Evolutionary conservation across 2,888 invertebrate genomes (phyloP), one percentile per base, ranked within the genome.

Genomic region (Trissolcus brochymenae): DNA sequence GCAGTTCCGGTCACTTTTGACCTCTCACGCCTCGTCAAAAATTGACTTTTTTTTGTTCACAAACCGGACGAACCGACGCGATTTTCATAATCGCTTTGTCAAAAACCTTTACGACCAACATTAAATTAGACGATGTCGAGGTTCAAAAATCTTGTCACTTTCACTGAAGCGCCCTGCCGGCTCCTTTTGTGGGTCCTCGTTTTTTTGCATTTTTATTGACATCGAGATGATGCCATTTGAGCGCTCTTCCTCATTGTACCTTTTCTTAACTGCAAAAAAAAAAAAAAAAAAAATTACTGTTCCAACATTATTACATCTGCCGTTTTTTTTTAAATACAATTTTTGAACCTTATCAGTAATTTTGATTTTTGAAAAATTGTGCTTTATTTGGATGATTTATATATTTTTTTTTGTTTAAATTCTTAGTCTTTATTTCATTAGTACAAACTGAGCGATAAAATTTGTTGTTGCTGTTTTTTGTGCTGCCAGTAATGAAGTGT

Each of bases 1-100:
- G 67, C 67, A 68, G 60, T 68, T 68, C 68, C 68, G 68, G 68
- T 14, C 41, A n/a, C 13, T 50, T 56, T 56, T 56, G 40, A 56
- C 53, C 43, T 65, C 53, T 62, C n/a, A 50, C 29, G 25, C n/a
- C 29, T 19, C 29, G 16, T 55, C 59, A 19, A 35, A 21, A 25
- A 35, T 50, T 62, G 41, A 41, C 51, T 57, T 57, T 43, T 57
- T 43, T 57, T 35, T 54, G 13, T 54, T 29, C 16, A 16, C 14
- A n/a, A 16, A 17, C 17, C 53, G 21, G 7, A 29, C n/a, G 21
- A 53, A 21, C 21, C n/a, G 51, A 53, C 11, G 21, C 21, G 53
- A 25, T 25, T 46, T 46, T 46, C 16, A 46, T 46, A 14, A 35
- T 35, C 35, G 49, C 54, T 62, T 62, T 54, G 53, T 54, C 64